Percentiles rank a stretch among this genome's conserved stretches.
phyloP scores from a whole-genome alignment of 2,888 invertebrate species.

The Diogma glabrata region DNA sequence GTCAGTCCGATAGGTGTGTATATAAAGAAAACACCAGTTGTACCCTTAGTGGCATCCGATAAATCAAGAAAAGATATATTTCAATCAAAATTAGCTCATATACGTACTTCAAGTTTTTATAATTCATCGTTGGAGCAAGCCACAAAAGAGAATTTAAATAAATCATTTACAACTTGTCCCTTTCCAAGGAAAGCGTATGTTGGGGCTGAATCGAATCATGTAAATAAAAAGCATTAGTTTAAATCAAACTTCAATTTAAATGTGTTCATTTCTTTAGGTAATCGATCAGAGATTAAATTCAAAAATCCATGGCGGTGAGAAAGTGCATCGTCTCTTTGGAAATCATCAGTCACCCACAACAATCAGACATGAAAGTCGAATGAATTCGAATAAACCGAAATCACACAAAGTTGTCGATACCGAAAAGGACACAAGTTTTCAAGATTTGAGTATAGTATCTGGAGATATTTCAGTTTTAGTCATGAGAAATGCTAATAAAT shows the following conservation, averaged over 20 bases:
- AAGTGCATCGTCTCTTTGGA: slow-evolving; percentile 30
- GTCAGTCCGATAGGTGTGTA: slow-evolving; percentile 36
- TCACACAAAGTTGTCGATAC: slow-evolving; percentile 13
- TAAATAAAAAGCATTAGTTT: no score
- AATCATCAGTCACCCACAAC: slow-evolving; percentile 29
- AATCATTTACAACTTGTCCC: slow-evolving; percentile 10
- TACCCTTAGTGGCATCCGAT: slow-evolving; percentile 28
- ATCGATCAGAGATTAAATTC: slow-evolving; percentile 31
- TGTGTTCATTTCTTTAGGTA: slow-evolving; percentile 25
- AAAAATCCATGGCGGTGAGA: slow-evolving; percentile 32
- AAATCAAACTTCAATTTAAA: no score
- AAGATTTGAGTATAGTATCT: slow-evolving; percentile 32
- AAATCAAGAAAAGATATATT: background rate
- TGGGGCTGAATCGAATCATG: slow-evolving; percentile 30
- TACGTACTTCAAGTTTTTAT: background rate
- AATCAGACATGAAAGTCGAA: slow-evolving; percentile 33
- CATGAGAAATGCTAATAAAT: slow-evolving; percentile 35
- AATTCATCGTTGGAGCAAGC: background rate
- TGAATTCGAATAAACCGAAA: slow-evolving; percentile 15
- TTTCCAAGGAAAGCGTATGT: slow-evolving; percentile 34
- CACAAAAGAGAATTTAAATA: background rate
- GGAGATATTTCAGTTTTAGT: slow-evolving; percentile 36
- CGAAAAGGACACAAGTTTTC: slow-evolving; percentile 28
- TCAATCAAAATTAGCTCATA: background rate
- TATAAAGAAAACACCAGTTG: slow-evolving; percentile 33